Percentiles rank a stretch among this genome's conserved stretches.
Evolutionary conservation across 2,797 vertebrate species (phyloP).

Genomic region (Rhynchotus rufescens): DNA sequence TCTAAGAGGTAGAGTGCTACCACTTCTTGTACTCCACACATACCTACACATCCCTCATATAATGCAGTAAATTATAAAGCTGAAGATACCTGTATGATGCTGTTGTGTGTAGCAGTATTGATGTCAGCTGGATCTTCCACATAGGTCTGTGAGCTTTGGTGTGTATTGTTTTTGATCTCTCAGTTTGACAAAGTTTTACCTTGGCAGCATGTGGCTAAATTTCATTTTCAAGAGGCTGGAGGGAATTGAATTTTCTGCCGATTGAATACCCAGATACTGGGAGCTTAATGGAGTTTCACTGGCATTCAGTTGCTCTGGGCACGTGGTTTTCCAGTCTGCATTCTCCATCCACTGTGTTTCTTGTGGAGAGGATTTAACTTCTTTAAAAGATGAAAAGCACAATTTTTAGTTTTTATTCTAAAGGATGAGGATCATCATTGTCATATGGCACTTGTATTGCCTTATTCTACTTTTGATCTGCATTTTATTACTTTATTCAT

Average conservation of each 20-base stretch:
- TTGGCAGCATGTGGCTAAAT: background rate
- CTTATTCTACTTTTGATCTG: background rate
- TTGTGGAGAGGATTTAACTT: background rate
- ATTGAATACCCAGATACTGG: background rate
- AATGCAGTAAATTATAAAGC: background rate
- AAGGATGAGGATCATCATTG: background rate
- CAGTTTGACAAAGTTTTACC: background rate
- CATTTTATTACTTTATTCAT: background rate
- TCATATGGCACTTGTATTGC: background rate
- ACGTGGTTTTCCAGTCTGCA: background rate
- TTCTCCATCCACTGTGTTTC: background rate
- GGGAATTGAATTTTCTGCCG: background rate
- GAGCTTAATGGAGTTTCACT: background rate
- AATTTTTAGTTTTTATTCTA: background rate
- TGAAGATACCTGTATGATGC: background rate
- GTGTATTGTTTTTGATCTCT: background rate
- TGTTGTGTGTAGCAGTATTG: background rate
- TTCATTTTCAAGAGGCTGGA: background rate
- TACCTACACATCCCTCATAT: background rate
- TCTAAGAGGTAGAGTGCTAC: conserved; percentile 90
- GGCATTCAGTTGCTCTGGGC: background rate
- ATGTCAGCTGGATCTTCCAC: background rate
- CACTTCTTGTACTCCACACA: conserved; percentile 33
- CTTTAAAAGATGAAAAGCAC: background rate
- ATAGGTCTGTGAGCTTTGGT: background rate